Evolutionary conservation across 2,797 vertebrate genomes (phyloP).

Genomic region (Huso huso): DNA sequence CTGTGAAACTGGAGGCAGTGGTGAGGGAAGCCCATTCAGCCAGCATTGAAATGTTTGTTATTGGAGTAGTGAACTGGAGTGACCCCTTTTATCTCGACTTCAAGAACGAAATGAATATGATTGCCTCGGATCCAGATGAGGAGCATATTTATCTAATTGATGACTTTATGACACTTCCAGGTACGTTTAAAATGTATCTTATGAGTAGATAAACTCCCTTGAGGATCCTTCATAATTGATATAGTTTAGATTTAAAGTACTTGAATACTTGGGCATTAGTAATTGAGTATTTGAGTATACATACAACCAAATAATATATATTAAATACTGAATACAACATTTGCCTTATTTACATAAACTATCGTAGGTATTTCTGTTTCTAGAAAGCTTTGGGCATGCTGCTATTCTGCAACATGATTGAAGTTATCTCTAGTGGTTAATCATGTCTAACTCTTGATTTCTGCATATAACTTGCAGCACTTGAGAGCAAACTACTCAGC

Average conservation of each 20-base stretch:
- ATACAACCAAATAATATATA: no score
- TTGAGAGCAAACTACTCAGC: conserved; percentile 65
- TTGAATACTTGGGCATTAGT: no score
- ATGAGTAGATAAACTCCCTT: conserved; percentile 12
- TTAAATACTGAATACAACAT: no score
- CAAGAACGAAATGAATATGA: conserved; percentile 61
- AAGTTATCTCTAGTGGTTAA: no score
- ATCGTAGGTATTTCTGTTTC: no score
- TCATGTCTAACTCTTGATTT: no score
- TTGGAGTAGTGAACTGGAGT: conserved; percentile 62
- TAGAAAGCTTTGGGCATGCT: no score
- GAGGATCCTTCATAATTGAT: neutral
- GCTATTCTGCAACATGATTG: no score
- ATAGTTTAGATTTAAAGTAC: neutral
- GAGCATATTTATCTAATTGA: conserved; percentile 68
- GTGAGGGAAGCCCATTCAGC: conserved; percentile 44
- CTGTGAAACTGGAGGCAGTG: conserved; percentile 41
- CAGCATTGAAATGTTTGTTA: conserved; percentile 65
- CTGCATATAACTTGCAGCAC: conserved; percentile 40
- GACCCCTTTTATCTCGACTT: conserved; percentile 57
- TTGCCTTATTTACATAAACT: no score
- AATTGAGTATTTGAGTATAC: no score
- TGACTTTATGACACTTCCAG: conserved; percentile 54
- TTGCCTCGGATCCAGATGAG: conserved; percentile 67
- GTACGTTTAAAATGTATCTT: conserved; percentile 30